A percentile compares a stretch with the other conserved stretches of the same genome.
These are phyloP conservation scores for Noctua janthe DNA, from an alignment of 2,888 invertebrate genomes.

Conservation along the genomic window DNA sequence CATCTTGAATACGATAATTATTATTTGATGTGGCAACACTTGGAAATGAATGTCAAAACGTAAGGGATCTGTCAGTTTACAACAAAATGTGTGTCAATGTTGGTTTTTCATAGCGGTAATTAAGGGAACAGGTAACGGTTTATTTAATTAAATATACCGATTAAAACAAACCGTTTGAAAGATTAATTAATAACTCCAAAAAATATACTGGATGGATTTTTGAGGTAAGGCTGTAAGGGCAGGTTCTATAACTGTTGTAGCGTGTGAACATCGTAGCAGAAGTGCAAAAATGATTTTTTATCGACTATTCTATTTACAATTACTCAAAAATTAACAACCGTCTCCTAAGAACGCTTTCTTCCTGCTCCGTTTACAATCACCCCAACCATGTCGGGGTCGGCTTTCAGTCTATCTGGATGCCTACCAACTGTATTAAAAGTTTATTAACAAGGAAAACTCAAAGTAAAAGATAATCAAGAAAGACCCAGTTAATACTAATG, in stretches of 20 bases:
- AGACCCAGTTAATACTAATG: slow-evolving; percentile 14
- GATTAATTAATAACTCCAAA: too few relatives aligned
- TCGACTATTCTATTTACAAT: neutral
- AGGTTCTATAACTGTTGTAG: neutral
- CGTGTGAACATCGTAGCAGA: neutral
- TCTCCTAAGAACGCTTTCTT: neutral
- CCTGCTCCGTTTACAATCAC: neutral
- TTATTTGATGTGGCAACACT: slow-evolving; percentile 47
- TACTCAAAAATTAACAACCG: neutral
- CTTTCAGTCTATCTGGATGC: neutral
- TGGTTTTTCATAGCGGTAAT: neutral
- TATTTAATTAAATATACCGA: too few relatives aligned
- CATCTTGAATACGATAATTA: slow-evolving; percentile 36
- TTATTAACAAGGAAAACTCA: neutral
- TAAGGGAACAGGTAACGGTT: neutral
- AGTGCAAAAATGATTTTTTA: neutral
- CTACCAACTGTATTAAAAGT: neutral
- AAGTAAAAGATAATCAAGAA: slow-evolving; percentile 5
- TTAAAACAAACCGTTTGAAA: too few relatives aligned
- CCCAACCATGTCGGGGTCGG: neutral
- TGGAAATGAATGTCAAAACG: slow-evolving; percentile 11
- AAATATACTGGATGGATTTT: neutral
- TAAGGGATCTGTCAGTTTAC: neutral
- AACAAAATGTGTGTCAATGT: neutral
- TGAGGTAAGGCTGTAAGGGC: neutral